A percentile compares a stretch with the other conserved stretches of the same genome.
Conservation (phyloP, 2,797 vertebrate species). For the Gephyroberyx darwinii region DNA sequence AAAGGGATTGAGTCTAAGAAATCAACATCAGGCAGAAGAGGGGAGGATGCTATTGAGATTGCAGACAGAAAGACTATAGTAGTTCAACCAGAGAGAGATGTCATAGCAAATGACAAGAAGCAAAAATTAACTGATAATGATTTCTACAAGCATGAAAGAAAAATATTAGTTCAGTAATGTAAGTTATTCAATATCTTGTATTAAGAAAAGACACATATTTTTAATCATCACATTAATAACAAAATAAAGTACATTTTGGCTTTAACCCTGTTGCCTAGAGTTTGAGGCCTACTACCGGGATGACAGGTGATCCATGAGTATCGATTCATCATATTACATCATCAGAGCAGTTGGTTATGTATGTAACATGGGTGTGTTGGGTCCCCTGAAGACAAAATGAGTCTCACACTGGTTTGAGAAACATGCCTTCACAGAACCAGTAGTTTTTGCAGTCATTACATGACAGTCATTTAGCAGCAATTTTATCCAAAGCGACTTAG, state of each 20-base stretch:
- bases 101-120: constrained; percentile 13
- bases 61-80: constrained; percentile 32
- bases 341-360: not conserved
- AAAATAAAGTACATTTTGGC: not conserved
- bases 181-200: not conserved
- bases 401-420: no score
- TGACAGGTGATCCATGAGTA: not conserved
- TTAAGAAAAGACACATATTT: not conserved
- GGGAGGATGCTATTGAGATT: constrained; percentile 33
- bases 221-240: no score
- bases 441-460: not conserved
- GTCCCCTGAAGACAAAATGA: not conserved
- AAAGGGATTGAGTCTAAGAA: constrained; percentile 41
- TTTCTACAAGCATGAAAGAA: not conserved
- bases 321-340: not conserved
- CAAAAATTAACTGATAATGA: constrained; percentile 2
- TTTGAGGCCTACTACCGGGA: not conserved
- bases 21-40: constrained; percentile 53
- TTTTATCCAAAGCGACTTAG: no score
- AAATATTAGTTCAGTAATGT: not conserved
- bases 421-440: not conserved
- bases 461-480: no score
- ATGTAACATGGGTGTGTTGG: not conserved
- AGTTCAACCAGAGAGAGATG: constrained; percentile 34
- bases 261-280: not conserved